Percentiles rank a stretch among this genome's conserved stretches.
These are phyloP conservation scores for Oncorhynchus clarkii DNA, from an alignment of 2,113 vertebrate genomes.

Conservation along the genomic window DNA sequence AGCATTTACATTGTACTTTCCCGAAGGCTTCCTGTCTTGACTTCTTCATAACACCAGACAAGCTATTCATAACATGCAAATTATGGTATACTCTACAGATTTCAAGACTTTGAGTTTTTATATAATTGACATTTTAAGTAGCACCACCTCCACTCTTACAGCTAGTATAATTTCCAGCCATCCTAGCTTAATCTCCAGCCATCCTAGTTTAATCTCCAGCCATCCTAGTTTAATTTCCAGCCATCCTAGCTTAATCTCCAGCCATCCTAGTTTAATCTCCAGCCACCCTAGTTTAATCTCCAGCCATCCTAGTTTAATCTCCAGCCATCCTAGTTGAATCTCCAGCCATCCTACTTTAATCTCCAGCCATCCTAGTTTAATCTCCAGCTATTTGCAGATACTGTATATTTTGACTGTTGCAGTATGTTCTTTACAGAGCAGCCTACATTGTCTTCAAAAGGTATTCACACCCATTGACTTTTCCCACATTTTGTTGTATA, in stretches of 20 bases:
- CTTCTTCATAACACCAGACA: too few relatives aligned
- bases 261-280: not conserved
- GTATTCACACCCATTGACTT: constrained; percentile 3
- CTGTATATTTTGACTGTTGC: too few relatives aligned
- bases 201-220: not conserved
- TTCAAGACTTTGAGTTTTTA: not conserved
- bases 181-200: not conserved
- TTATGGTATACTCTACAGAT: not conserved
- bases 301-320: not conserved
- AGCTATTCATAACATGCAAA: too few relatives aligned
- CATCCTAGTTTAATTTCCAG: too few relatives aligned
- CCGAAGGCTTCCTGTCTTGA: too few relatives aligned
- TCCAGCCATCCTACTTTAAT: too few relatives aligned
- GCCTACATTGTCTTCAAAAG: too few relatives aligned
- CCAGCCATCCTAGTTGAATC: not conserved
- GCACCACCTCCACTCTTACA: not conserved
- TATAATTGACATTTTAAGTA: not conserved
- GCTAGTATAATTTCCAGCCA: too few relatives aligned
- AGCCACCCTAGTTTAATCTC: not conserved
- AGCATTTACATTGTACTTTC: too few relatives aligned
- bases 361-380: not conserved
- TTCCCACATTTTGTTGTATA: too few relatives aligned
- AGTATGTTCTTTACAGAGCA: too few relatives aligned
- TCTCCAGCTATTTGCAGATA: not conserved
- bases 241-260: too few relatives aligned